Conservation (phyloP, 2,888 invertebrate genomes). For the Drosophila pseudotakahashii region DNA sequence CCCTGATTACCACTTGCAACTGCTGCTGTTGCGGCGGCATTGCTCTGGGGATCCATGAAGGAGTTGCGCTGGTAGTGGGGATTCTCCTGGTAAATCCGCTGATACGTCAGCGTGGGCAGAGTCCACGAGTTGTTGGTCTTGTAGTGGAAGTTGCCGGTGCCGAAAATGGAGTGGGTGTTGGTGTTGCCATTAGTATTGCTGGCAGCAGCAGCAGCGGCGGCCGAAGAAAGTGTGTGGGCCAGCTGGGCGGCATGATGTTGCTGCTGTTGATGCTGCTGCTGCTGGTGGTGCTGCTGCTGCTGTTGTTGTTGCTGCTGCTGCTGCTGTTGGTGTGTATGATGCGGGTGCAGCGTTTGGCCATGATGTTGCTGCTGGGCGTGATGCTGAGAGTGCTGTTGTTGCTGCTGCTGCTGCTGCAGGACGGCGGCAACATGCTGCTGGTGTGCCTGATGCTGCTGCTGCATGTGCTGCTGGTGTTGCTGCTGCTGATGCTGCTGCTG, state of each 20-base stretch:
- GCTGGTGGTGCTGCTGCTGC: constrained; percentile 66
- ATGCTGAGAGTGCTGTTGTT: constrained; percentile 65
- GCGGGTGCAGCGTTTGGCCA: constrained; percentile 60
- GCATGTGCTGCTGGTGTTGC: constrained; percentile 72
- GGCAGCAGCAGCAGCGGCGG: constrained; percentile 66
- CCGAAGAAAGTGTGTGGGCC: constrained; percentile 76
- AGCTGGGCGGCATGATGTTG: constrained; percentile 74
- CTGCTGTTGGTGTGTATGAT: constrained; percentile 58
- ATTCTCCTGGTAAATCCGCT: constrained; percentile 82
- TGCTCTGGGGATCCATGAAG: constrained; percentile 68
- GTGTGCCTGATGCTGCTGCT: constrained; percentile 74
- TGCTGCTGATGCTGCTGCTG: constrained; percentile 48
- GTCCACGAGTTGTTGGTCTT: constrained; percentile 84
- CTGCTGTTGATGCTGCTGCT: constrained; percentile 57
- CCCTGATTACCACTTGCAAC: constrained; percentile 20
- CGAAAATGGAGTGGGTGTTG: constrained; percentile 83
- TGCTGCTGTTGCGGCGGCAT: constrained; percentile 53
- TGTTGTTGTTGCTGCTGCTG: constrained; percentile 61
- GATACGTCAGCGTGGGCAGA: constrained; percentile 82
- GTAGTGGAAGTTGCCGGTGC: constrained; percentile 83
- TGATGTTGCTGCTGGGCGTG: constrained; percentile 59
- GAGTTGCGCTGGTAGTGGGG: constrained; percentile 80
- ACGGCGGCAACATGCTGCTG: constrained; percentile 70
- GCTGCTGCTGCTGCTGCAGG: constrained; percentile 67
- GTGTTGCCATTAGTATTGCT: constrained; percentile 52